These are phyloP conservation scores for Mesaphorura yosii DNA, from an alignment of 1,140 invertebrate species.

Conservation along the genomic window DNA sequence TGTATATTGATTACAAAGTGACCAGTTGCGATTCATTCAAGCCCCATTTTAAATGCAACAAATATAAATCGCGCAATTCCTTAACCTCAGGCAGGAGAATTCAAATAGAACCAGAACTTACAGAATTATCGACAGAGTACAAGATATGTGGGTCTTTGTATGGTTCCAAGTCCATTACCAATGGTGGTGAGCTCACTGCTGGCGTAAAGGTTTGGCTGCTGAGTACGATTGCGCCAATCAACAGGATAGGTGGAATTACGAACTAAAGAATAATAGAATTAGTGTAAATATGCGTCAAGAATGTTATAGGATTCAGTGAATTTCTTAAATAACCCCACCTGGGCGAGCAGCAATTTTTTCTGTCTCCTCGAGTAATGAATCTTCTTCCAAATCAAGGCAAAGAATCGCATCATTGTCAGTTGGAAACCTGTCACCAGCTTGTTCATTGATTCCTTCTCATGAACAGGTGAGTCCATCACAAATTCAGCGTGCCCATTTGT, in stretches of 20 bases:
- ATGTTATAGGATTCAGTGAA: neutral
- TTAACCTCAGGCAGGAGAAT: too few relatives aligned
- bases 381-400: neutral
- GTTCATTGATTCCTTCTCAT: too few relatives aligned
- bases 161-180: slow-evolving; percentile 15
- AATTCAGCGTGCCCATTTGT: too few relatives aligned
- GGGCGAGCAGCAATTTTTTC: neutral
- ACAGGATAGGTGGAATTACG: slow-evolving; percentile 16
- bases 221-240: slow-evolving; percentile 22
- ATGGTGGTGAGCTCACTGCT: slow-evolving; percentile 1
- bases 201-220: slow-evolving; percentile 14
- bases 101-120: too few relatives aligned
- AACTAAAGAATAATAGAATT: slow-evolving; percentile 14
- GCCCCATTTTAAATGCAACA: too few relatives aligned
- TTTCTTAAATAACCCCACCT: neutral
- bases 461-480: too few relatives aligned
- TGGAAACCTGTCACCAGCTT: too few relatives aligned
- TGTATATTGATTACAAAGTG: too few relatives aligned
- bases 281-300: neutral
- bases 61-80: too few relatives aligned
- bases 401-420: slow-evolving; percentile 2
- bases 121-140: slow-evolving; percentile 6
- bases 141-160: slow-evolving; percentile 22
- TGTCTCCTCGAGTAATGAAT: neutral
- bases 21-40: too few relatives aligned